Conservation (phyloP, 2,797 vertebrate genomes). For the Pteronotus mesoamericanus region DNA sequence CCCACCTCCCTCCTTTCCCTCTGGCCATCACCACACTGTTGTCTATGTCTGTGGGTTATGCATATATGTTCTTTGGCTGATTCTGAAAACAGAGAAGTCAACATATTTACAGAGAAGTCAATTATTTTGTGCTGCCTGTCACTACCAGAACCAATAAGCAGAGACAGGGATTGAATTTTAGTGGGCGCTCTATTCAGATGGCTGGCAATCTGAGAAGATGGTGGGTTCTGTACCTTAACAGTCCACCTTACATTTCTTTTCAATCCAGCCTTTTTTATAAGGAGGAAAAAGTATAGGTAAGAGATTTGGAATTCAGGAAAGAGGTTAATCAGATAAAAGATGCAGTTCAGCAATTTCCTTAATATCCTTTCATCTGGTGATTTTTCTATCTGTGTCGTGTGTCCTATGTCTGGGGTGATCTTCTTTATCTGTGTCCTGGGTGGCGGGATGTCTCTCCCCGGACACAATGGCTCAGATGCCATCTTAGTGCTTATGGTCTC, state of each 20-base stretch:
- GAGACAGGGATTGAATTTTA: background rate
- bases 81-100: background rate
- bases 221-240: background rate
- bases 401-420: background rate
- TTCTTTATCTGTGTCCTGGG: background rate
- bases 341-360: background rate
- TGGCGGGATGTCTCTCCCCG: background rate
- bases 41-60: background rate
- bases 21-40: background rate
- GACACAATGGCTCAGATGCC: background rate
- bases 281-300: background rate
- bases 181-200: background rate
- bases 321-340: background rate
- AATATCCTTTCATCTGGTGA: background rate
- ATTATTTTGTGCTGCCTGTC: background rate
- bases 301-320: background rate
- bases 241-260: background rate
- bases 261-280: background rate
- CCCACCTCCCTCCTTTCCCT: background rate
- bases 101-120: background rate
- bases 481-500: background rate
- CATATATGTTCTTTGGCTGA: background rate
- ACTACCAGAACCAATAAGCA: background rate
- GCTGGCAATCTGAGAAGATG: background rate
- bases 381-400: background rate